These are phyloP conservation scores for Clamator glandarius DNA, from an alignment of 2,797 vertebrate species.

Conservation along the genomic window DNA sequence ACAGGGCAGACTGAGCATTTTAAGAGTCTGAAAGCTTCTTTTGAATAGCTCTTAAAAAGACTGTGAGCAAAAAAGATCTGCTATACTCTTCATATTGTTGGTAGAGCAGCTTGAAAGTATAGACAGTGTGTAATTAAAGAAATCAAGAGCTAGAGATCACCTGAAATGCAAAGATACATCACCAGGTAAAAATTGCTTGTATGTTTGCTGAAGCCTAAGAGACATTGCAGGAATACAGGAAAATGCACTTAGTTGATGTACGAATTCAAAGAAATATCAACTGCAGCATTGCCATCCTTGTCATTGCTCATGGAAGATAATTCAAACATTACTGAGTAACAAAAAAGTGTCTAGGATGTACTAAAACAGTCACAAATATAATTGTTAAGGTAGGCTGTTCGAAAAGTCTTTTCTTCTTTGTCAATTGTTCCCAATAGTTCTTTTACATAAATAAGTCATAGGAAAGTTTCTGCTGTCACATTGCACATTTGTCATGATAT, in stretches of 20 bases:
- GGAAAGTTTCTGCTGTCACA: background rate
- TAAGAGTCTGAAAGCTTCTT: background rate
- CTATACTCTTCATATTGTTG: background rate
- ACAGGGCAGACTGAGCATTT: background rate
- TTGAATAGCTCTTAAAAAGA: background rate
- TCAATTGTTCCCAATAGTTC: background rate
- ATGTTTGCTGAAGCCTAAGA: background rate
- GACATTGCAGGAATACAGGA: background rate
- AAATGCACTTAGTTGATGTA: background rate
- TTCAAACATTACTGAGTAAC: background rate
- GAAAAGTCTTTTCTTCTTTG: background rate
- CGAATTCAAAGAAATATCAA: background rate
- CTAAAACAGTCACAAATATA: background rate
- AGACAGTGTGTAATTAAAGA: background rate
- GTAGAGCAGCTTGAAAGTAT: background rate
- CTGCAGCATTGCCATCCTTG: background rate
- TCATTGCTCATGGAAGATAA: background rate
- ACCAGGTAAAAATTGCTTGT: background rate
- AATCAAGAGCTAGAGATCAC: background rate
- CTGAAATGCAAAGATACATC: background rate
- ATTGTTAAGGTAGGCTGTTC: background rate
- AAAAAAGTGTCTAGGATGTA: background rate
- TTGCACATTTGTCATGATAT: background rate
- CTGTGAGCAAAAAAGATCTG: background rate
- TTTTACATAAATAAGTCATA: background rate